These are phyloP conservation scores for Dexiosoma caninum DNA, from an alignment of 2,888 invertebrate species.

Conservation along the genomic window DNA sequence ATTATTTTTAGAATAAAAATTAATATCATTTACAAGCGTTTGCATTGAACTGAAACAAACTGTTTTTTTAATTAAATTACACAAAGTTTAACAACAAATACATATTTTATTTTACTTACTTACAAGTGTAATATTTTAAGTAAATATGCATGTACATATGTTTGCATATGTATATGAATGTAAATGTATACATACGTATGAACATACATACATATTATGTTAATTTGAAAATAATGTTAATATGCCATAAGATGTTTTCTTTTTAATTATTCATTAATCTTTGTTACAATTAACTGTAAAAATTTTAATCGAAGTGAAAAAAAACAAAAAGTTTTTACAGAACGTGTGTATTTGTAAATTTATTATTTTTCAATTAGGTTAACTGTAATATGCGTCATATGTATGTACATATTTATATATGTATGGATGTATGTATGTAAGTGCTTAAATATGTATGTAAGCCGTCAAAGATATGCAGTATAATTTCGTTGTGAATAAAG, in stretches of 20 bases:
- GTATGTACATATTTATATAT: neutral
- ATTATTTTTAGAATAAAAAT: neutral
- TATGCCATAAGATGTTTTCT: neutral
- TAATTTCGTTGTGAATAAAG: no score
- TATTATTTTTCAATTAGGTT: no score
- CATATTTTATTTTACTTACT: slow-evolving; percentile 32
- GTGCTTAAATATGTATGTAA: neutral
- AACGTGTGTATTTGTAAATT: neutral
- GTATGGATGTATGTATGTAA: neutral
- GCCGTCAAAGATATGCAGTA: no score
- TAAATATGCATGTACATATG: slow-evolving; percentile 49
- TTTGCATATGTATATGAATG: slow-evolving; percentile 1
- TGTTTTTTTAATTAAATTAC: slow-evolving; percentile 40
- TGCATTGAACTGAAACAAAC: slow-evolving; percentile 54
- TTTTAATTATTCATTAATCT: neutral
- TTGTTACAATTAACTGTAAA: neutral
- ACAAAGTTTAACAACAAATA: slow-evolving; percentile 66
- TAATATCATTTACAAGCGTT: neutral
- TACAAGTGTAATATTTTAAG: slow-evolving; percentile 16
- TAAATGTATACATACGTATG: slow-evolving; percentile 46
- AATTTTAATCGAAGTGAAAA: no score
- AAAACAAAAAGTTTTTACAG: no score
- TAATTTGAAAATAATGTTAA: neutral
- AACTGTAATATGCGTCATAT: neutral
- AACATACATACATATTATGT: neutral